These are phyloP conservation scores for Anneissia japonica DNA, from an alignment of 35 echinoderm and acorn worm species.

Conservation along the genomic window DNA sequence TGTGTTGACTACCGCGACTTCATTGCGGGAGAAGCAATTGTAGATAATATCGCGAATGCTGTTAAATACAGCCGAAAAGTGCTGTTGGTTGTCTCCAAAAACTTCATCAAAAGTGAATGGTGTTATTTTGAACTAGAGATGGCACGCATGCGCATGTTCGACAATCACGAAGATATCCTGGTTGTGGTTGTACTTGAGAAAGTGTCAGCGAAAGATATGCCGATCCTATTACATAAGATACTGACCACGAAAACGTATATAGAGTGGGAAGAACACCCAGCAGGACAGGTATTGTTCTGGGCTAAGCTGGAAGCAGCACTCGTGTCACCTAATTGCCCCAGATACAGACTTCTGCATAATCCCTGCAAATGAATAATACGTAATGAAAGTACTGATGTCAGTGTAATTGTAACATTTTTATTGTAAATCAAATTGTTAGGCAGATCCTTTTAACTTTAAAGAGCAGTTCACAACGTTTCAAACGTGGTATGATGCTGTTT, in stretches of 20 bases:
- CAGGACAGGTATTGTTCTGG: neutral
- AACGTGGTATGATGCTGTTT: no score
- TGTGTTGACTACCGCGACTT: conserved; percentile 10
- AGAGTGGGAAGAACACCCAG: neutral
- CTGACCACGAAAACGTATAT: conserved; percentile 15
- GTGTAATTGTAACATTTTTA: no score
- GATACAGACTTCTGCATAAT: neutral
- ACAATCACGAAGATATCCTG: neutral
- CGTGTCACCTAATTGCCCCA: neutral
- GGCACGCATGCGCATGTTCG: neutral
- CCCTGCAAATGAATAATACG: no score
- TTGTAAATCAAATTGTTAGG: no score
- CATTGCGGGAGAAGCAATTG: neutral
- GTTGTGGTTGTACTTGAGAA: conserved; percentile 1
- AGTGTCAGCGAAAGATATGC: neutral
- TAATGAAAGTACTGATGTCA: no score
- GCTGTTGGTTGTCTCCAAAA: neutral
- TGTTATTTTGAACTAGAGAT: conserved; percentile 24
- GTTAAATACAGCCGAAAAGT: conserved; percentile 5
- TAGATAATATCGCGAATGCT: neutral
- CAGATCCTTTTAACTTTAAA: no score
- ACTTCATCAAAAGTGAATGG: conserved; percentile 15
- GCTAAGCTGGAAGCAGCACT: neutral
- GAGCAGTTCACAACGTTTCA: no score
- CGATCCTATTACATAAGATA: neutral